A percentile compares a stretch with the other conserved stretches of the same genome.
These are phyloP conservation scores for Apis dorsata DNA, from an alignment of 1,140 invertebrate species.

Conservation along the genomic window DNA sequence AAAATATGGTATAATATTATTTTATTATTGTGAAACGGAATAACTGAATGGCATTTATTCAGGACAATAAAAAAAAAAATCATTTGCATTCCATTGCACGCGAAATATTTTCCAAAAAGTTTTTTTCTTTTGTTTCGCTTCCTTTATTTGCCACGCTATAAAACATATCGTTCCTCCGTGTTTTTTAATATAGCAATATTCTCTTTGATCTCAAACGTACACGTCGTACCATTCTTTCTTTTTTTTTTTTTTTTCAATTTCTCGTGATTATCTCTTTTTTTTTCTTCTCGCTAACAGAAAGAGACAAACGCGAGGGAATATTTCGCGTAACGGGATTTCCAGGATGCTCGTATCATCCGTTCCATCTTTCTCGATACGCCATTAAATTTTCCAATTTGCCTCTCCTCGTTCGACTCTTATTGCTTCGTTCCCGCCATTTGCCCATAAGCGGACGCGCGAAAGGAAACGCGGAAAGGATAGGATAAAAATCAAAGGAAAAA, in stretches of 20 bases:
- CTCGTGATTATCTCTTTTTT: background rate
- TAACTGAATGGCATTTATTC: background rate
- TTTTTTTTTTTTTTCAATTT: background rate
- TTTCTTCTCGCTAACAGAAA: background rate
- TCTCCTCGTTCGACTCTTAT: conserved; percentile 32
- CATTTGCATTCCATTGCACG: background rate
- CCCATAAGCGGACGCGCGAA: background rate
- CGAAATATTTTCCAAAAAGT: background rate
- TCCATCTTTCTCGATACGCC: conserved; percentile 1
- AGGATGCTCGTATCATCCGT: background rate
- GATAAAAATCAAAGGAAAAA: background rate
- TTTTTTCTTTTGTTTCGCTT: background rate
- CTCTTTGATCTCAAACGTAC: background rate
- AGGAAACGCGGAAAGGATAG: background rate
- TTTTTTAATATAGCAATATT: conserved; percentile 7
- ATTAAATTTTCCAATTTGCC: conserved; percentile 44
- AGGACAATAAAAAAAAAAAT: background rate
- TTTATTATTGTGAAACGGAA: too few relatives aligned
- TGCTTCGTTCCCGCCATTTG: conserved; percentile 10
- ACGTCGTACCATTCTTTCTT: background rate
- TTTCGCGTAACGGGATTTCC: background rate
- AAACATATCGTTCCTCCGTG: background rate
- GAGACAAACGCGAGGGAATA: background rate
- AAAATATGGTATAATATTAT: too few relatives aligned
- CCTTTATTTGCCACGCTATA: background rate